Evolutionary conservation across 1,140 invertebrate genomes (phyloP).

Genomic region (Lepidurus packardi): DNA sequence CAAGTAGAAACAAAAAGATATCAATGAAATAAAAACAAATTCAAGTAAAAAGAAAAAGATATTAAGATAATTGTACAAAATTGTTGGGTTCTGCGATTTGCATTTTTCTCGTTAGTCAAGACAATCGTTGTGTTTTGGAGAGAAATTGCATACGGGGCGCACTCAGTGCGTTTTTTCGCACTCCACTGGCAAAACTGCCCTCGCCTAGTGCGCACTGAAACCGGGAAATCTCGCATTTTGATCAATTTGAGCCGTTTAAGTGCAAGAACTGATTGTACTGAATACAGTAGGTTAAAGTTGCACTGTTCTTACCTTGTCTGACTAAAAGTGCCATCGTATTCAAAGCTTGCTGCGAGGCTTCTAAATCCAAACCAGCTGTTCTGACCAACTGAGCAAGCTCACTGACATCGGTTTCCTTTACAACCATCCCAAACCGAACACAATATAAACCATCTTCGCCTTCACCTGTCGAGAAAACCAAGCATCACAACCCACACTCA

Average conservation of each 20-base stretch:
- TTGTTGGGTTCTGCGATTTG: no score
- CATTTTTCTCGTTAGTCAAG: no score
- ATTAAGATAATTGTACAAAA: no score
- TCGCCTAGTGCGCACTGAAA: no score
- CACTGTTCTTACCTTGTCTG: constrained; percentile 61
- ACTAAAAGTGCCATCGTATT: constrained; percentile 93
- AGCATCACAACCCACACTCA: background rate
- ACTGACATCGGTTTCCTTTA: constrained; percentile 85
- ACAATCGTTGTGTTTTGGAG: no score
- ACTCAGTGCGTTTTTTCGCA: no score
- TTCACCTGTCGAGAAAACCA: constrained; percentile 55
- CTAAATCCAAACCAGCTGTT: constrained; percentile 79
- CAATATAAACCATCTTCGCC: constrained; percentile 77
- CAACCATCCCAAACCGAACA: constrained; percentile 94
- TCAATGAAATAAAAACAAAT: background rate
- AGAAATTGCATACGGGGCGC: no score
- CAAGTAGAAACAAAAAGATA: constrained; percentile 4
- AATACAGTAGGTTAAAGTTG: no score
- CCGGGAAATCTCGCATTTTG: no score
- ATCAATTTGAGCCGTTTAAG: no score
- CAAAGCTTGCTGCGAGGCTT: constrained; percentile 84
- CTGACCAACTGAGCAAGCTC: constrained; percentile 81
- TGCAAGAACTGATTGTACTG: no score
- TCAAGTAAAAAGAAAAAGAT: background rate
- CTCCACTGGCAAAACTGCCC: no score